These are phyloP conservation scores for Trichonephila clavata DNA, from an alignment of 1,140 invertebrate species.

Conservation along the genomic window DNA sequence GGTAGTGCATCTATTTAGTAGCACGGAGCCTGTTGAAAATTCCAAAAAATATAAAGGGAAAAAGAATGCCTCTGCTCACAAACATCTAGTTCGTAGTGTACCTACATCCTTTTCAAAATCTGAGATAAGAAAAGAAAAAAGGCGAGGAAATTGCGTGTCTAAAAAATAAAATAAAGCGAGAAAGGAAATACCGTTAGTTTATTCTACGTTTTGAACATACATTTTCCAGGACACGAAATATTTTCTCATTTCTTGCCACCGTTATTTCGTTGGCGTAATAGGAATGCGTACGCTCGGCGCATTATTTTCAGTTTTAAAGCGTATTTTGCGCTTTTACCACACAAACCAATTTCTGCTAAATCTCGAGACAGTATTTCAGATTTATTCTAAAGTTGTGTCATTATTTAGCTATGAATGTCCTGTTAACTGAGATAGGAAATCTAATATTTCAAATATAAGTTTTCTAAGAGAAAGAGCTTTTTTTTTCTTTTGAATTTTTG, in stretches of 20 bases:
- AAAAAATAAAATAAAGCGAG: conserved; percentile 11
- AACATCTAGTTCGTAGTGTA: not conserved
- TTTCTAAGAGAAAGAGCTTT: no score
- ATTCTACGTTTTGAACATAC: not conserved
- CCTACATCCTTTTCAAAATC: not conserved
- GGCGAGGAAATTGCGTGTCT: not conserved
- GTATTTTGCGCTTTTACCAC: not conserved
- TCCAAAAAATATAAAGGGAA: not conserved
- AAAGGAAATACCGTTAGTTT: conserved; percentile 2
- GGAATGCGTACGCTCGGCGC: not conserved
- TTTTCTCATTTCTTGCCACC: conserved; percentile 29
- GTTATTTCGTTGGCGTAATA: conserved; percentile 26
- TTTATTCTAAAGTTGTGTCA: conserved; percentile 26
- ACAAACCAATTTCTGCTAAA: conserved; percentile 3
- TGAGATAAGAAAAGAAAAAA: not conserved
- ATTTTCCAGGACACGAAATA: conserved; percentile 22
- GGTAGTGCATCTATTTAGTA: not conserved
- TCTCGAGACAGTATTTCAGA: not conserved
- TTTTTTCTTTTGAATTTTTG: no score
- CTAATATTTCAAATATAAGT: not conserved
- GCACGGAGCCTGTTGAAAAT: not conserved
- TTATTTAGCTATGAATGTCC: not conserved
- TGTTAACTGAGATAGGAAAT: not conserved
- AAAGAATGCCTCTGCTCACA: not conserved
- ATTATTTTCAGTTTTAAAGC: conserved; percentile 13